phyloP scores from a whole-genome alignment of 2,797 vertebrate genomes.

The Hypotaenidia philippensis region DNA sequence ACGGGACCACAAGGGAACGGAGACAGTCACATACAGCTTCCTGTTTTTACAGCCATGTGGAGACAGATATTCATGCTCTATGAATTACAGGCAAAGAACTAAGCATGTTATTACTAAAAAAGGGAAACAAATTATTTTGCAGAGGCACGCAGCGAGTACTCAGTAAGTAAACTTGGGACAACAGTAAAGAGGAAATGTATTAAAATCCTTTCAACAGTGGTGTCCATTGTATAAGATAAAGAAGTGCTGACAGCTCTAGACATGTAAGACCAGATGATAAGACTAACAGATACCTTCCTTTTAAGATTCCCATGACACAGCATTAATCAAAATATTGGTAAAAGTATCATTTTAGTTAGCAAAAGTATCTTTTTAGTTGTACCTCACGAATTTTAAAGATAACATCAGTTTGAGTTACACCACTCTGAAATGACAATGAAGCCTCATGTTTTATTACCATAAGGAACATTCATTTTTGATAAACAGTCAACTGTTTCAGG shows the following conservation, averaged over 20 bases:
- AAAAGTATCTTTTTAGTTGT: neutral
- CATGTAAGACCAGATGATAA: neutral
- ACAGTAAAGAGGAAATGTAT: neutral
- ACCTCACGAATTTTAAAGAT: neutral
- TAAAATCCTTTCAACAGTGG: neutral
- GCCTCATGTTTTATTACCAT: neutral
- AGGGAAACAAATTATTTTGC: neutral
- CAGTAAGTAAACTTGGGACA: neutral
- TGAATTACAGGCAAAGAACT: neutral
- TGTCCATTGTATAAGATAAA: neutral
- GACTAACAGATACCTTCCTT: neutral
- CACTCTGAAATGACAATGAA: neutral
- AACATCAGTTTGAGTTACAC: neutral
- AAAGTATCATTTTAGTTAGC: neutral
- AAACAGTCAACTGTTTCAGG: neutral
- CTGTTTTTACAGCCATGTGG: neutral
- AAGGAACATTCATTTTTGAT: neutral
- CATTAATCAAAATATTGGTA: neutral
- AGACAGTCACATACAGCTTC: neutral
- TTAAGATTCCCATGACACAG: neutral
- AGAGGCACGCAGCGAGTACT: neutral
- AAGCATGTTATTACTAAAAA: neutral
- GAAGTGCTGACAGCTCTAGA: neutral
- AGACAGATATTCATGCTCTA: neutral
- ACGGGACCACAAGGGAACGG: neutral